A percentile compares a stretch with the other conserved stretches of the same genome.
phyloP scores from a whole-genome alignment of 2,888 invertebrate species.

The Athalia circularis region DNA sequence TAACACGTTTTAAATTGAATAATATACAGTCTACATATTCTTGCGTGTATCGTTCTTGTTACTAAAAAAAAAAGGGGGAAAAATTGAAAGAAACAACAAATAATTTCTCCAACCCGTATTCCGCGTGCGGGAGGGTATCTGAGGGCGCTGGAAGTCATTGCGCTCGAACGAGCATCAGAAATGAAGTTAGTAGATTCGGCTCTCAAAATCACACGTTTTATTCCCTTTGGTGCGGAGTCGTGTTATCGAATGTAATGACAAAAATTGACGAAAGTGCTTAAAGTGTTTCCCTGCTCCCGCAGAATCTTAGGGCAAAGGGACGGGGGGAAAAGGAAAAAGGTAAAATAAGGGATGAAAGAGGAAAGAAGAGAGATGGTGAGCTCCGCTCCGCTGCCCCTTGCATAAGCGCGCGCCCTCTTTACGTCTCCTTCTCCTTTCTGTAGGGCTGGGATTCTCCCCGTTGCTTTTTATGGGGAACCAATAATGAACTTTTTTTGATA shows the following conservation, averaged over 20 bases:
- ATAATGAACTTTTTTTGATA: conserved; percentile 71
- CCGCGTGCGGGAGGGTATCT: background rate
- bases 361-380: too few species aligned
- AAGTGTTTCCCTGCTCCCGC: conserved; percentile 46
- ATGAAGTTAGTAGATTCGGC: conserved; percentile 25
- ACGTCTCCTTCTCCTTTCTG: conserved; percentile 19
- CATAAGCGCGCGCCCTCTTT: conserved; percentile 13
- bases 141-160: background rate
- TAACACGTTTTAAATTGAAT: too few species aligned
- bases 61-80: background rate
- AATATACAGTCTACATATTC: too few species aligned
- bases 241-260: conserved; percentile 59
- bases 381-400: background rate
- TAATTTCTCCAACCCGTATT: background rate
- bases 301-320: background rate
- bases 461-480: conserved; percentile 71
- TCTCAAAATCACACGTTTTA: conserved; percentile 39
- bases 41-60: too few species aligned
- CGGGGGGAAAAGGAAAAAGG: too few species aligned
- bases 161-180: conserved; percentile 34
- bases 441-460: conserved; percentile 57
- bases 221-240: conserved; percentile 26
- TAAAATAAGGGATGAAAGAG: too few species aligned
- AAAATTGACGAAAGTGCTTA: conserved; percentile 60
- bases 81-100: background rate